phyloP scores from a whole-genome alignment of 1,140 invertebrate genomes.

The Thaumetopoea pityocampa region DNA sequence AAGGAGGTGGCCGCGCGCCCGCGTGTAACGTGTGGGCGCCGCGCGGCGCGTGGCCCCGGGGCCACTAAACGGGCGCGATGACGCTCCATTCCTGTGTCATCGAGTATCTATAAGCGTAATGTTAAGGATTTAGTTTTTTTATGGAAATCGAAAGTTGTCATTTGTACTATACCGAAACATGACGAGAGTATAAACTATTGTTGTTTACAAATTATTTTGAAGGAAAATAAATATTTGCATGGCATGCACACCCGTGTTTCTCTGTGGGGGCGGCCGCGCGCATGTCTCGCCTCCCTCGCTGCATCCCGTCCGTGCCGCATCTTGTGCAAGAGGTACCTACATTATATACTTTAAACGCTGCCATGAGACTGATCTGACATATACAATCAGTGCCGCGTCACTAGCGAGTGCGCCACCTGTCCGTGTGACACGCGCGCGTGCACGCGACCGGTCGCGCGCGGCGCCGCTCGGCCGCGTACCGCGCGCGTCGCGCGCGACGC shows the following conservation, averaged over 20 bases:
- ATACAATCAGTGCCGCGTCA: too few relatives aligned
- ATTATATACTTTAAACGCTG: too few relatives aligned
- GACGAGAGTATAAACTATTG: slow-evolving; percentile 63
- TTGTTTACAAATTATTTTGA: slow-evolving; percentile 73
- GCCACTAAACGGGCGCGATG: not conserved
- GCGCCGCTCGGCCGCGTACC: slow-evolving; percentile 1
- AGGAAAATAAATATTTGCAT: slow-evolving; percentile 71
- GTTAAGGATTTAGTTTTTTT: slow-evolving; percentile 69
- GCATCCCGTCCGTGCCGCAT: not conserved
- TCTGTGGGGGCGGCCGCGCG: slow-evolving; percentile 21
- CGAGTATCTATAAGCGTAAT: slow-evolving; percentile 19
- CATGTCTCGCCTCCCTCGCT: slow-evolving; percentile 1
- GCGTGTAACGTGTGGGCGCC: too few relatives aligned
- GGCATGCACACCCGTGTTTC: slow-evolving; percentile 57
- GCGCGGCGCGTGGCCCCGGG: not conserved
- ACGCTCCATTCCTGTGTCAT: slow-evolving; percentile 22
- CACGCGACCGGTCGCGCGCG: not conserved
- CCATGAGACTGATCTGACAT: too few relatives aligned
- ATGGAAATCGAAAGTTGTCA: slow-evolving; percentile 62
- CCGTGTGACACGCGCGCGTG: not conserved
- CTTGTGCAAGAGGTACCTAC: not conserved
- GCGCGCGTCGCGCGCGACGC: not conserved
- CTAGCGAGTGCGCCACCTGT: too few relatives aligned
- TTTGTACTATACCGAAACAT: slow-evolving; percentile 68
- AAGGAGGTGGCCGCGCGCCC: too few relatives aligned